Percentiles rank a stretch among this genome's conserved stretches.
Conservation (phyloP, 2,888 invertebrate genomes). For the Punctoribates punctum region DNA sequence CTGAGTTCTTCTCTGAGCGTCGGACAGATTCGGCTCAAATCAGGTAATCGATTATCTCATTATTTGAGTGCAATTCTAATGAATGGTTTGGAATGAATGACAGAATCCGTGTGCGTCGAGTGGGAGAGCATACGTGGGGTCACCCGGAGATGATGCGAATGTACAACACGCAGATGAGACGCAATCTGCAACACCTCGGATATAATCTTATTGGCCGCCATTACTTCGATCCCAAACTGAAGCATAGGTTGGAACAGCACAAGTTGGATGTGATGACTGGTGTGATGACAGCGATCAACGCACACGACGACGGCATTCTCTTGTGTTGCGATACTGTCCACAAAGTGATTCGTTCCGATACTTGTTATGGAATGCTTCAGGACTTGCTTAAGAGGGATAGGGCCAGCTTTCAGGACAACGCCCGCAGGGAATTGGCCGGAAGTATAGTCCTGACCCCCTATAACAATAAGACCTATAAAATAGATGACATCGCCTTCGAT, state of each 20-base stretch:
- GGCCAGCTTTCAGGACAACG: slow-evolving; percentile 50
- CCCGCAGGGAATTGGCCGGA: slow-evolving; percentile 52
- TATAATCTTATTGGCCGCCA: slow-evolving; percentile 51
- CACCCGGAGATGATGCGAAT: slow-evolving; percentile 51
- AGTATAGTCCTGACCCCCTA: slow-evolving; percentile 56
- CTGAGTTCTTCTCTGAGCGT: neutral
- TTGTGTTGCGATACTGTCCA: slow-evolving; percentile 75
- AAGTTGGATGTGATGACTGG: slow-evolving; percentile 54
- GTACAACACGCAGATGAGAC: slow-evolving; percentile 51
- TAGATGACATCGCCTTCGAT: slow-evolving; percentile 56
- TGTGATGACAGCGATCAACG: slow-evolving; percentile 71
- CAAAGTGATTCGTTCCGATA: slow-evolving; percentile 76
- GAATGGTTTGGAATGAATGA: too few relatives aligned
- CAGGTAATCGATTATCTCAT: too few relatives aligned
- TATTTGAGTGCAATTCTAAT: too few relatives aligned
- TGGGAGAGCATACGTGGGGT: slow-evolving; percentile 49
- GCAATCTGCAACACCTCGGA: slow-evolving; percentile 50
- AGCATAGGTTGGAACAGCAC: slow-evolving; percentile 43
- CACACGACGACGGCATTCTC: slow-evolving; percentile 70
- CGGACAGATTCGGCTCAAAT: too few relatives aligned
- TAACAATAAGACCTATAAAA: slow-evolving; percentile 57
- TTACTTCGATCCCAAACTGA: slow-evolving; percentile 50
- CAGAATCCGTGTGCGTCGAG: slow-evolving; percentile 49
- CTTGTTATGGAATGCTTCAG: slow-evolving; percentile 57
- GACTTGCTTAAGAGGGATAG: neutral